Evolutionary conservation across 2,888 invertebrate species (phyloP), one percentile per base, ranked within the genome.

Genomic region (Andrena hattorfiana): DNA sequence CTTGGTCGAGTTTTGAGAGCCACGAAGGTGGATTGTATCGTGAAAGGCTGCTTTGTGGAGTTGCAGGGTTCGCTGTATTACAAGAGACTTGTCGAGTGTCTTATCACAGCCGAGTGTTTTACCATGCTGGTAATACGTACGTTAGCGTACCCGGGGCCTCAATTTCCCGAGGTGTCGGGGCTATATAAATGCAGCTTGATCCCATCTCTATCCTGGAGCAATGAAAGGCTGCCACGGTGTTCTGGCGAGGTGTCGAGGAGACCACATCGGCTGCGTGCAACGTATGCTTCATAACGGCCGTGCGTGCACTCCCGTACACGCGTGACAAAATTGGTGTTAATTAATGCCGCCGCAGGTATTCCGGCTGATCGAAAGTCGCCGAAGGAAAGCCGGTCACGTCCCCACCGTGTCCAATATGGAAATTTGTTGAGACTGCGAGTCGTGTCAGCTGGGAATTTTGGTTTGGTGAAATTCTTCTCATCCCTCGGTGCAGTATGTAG

Each of bases 261-360:
- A 49, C 49, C 68, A 7, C 62, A 59, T 64, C 28, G 62, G 42
- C 42, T 10, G 54, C 60, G 75, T 69, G 69, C 51, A 26, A 60
- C 51, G 42, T 42, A 42, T 16, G 59, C 59, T 69, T 67, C 35
- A 54, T 60, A 70, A 80, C 76, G 76, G 59, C 49, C 30, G 23
- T 51, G 67, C 23, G 23, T 56, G 51, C 42, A 42, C 42, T 16
- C 49, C 20, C 76, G 54, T 51, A 54, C 35, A 26, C 59, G 54
- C 56, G 71, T 69, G 77, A 85, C 72, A 72, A 85, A 83, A 85
- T 80, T 62, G 80, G 48, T 75, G 69, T 85, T 85, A 85, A 85
- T 85, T 83, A 85, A 83, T 49, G 63, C 69, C 35, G 59, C 67
- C 60, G 26, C 80, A 28, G 63, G 60, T 70, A 62, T 71, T 62